A percentile compares a stretch with the other conserved stretches of the same genome.
These are phyloP conservation scores for Sipha flava DNA, from an alignment of 1,140 invertebrate species.

Conservation along the genomic window DNA sequence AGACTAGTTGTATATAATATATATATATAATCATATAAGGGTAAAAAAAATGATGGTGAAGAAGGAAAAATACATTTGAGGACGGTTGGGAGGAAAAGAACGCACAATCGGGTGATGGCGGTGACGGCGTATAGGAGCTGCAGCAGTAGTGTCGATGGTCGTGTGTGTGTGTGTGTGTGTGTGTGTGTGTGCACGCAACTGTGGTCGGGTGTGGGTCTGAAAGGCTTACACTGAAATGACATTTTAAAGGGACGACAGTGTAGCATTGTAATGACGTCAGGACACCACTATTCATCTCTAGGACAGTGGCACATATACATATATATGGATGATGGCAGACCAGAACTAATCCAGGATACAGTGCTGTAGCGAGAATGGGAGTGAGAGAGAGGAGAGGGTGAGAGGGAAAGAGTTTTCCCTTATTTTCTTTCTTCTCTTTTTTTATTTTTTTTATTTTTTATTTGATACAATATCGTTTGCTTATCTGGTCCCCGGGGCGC, in stretches of 20 bases:
- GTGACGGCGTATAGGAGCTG: no score
- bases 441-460: conserved; percentile 5
- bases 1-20: background rate
- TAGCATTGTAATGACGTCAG: conserved; percentile 31
- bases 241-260: conserved; percentile 26
- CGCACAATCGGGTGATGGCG: no score
- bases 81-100: background rate
- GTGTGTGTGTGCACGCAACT: no score
- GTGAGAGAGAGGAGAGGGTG: background rate
- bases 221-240: conserved; percentile 23
- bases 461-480: conserved; percentile 32
- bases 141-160: background rate
- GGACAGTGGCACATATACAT: background rate
- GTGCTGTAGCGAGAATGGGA: background rate
- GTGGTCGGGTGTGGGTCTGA: background rate
- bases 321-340: conserved; percentile 27
- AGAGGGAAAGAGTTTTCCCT: background rate
- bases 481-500: conserved; percentile 31
- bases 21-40: background rate
- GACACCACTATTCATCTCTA: conserved; percentile 27
- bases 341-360: conserved; percentile 15
- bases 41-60: background rate
- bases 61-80: background rate
- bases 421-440: background rate
- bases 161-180: no score